These are phyloP conservation scores for Tiphia femorata DNA, from an alignment of 2,888 invertebrate genomes.

Conservation along the genomic window DNA sequence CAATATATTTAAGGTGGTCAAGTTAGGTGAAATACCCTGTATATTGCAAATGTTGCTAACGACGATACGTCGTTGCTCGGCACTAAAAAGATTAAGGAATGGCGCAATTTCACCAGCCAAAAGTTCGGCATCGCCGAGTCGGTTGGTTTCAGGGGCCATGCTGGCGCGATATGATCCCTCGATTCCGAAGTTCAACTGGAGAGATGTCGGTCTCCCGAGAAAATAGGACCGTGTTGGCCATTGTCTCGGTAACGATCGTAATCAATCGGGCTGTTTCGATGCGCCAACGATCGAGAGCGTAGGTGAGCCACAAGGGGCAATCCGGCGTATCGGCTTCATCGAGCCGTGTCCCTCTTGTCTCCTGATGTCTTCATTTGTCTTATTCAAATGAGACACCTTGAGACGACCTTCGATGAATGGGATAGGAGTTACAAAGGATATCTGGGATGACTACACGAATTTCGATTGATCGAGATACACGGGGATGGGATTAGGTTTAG, in stretches of 20 bases:
- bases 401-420: conserved; percentile 3
- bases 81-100: too few species aligned
- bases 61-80: too few species aligned
- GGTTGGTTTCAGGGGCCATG: conserved; percentile 53
- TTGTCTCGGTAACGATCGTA: conserved; percentile 62
- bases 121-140: too few species aligned
- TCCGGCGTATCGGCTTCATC: conserved; percentile 42
- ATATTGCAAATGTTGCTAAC: too few species aligned
- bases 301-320: conserved; percentile 37
- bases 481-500: too few species aligned
- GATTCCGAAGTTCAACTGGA: conserved; percentile 44
- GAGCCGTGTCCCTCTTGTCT: conserved; percentile 37
- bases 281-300: conserved; percentile 27
- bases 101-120: too few species aligned
- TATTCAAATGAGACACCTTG: conserved; percentile 52
- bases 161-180: conserved; percentile 50
- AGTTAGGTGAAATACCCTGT: too few species aligned
- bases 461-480: too few species aligned
- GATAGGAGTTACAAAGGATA: neutral
- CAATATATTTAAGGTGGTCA: too few species aligned
- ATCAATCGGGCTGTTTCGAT: conserved; percentile 58
- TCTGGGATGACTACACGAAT: neutral
- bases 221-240: conserved; percentile 50
- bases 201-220: conserved; percentile 51
- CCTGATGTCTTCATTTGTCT: conserved; percentile 60